These are phyloP conservation scores for Halcyon senegalensis DNA, from an alignment of 2,113 vertebrate genomes.

Conservation along the genomic window DNA sequence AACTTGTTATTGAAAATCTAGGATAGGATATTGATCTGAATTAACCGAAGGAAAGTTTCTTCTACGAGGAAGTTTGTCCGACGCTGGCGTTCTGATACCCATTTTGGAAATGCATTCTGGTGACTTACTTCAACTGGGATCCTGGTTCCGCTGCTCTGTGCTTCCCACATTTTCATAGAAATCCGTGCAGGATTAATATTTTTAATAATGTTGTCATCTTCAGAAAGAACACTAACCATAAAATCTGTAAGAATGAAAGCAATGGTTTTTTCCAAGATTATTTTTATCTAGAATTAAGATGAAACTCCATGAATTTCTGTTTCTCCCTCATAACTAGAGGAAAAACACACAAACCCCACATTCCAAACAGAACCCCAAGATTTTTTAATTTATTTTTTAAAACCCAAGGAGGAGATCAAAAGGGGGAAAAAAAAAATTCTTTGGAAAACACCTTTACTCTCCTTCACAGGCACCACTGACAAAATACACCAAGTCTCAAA, in stretches of 20 bases:
- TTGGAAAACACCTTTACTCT: not conserved
- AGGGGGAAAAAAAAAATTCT: not conserved
- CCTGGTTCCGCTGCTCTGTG: not conserved
- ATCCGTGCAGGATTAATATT: slow-evolving; percentile 81
- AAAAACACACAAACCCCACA: not conserved
- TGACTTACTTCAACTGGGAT: slow-evolving; percentile 76
- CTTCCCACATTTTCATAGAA: slow-evolving; percentile 88
- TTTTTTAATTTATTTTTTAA: not conserved
- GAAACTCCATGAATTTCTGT: not conserved
- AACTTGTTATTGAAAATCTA: not conserved
- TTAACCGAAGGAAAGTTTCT: not conserved
- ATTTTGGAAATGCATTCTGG: not conserved
- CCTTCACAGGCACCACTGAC: not conserved
- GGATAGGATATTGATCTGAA: not conserved
- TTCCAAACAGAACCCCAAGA: not conserved
- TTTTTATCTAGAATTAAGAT: not conserved
- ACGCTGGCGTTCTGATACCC: not conserved
- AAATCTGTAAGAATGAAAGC: slow-evolving; percentile 63
- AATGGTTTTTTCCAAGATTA: not conserved
- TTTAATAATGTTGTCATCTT: slow-evolving; percentile 83
- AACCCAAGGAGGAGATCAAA: not conserved
- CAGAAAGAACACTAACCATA: slow-evolving; percentile 86
- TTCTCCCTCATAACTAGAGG: not conserved
- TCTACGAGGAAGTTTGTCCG: not conserved
- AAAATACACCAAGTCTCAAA: not conserved